A percentile compares a stretch with the other conserved stretches of the same genome.
Evolutionary conservation across 1,140 invertebrate species (phyloP).

Genomic region (Panagrolaimus sp.): DNA sequence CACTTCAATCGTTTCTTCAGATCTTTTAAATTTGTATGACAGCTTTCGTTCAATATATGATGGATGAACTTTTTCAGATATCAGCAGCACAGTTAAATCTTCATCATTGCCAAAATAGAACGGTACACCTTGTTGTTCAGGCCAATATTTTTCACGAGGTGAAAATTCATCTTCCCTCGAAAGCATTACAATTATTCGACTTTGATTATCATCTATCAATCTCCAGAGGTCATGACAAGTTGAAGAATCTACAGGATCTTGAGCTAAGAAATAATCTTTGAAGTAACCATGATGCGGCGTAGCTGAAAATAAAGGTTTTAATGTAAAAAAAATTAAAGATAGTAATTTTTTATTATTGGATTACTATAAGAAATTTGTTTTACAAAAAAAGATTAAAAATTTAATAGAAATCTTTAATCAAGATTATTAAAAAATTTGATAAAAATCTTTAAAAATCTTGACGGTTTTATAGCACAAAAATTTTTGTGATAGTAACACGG

Average conservation of each 20-base stretch:
- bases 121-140: slow-evolving; percentile 22
- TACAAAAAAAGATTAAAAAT: too few relatives aligned
- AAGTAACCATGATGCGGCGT: slow-evolving; percentile 52
- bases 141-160: slow-evolving; percentile 52
- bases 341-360: too few relatives aligned
- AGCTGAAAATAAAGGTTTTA: too few relatives aligned
- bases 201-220: slow-evolving; percentile 95
- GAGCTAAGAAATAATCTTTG: slow-evolving; percentile 60
- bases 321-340: too few relatives aligned
- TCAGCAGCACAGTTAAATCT: slow-evolving; percentile 35
- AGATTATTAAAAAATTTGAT: too few relatives aligned
- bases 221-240: slow-evolving; percentile 83
- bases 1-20: slow-evolving; percentile 5
- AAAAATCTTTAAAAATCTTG: too few relatives aligned
- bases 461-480: too few relatives aligned
- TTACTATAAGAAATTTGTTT: too few relatives aligned
- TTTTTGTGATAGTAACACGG: too few relatives aligned
- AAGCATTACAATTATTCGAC: slow-evolving; percentile 93
- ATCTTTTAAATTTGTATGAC: slow-evolving; percentile 42
- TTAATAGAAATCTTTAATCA: too few relatives aligned
- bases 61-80: slow-evolving; percentile 25
- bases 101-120: slow-evolving; percentile 42
- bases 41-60: slow-evolving; percentile 35
- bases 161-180: slow-evolving; percentile 78
- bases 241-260: slow-evolving; percentile 74